Base-by-base conservation (phyloP, 1,140 invertebrate species). In the Brachionus angularis region DNA sequence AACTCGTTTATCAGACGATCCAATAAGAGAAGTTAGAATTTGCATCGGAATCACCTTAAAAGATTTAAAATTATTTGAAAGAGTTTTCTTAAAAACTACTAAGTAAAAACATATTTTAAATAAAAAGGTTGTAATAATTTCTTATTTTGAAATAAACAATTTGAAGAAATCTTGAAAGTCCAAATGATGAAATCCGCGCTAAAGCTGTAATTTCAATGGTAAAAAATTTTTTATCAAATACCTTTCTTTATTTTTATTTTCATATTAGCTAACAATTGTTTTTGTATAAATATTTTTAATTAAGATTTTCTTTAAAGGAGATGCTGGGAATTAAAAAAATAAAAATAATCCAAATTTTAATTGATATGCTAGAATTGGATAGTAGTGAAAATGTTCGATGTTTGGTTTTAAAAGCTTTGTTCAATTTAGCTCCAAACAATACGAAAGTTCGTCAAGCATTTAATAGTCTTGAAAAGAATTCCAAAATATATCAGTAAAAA, bases 361-460 rank as follows among this genome's bases (percentile, higher is more conserved):
- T 80, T 31, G 79, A 81, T 62, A 80, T 81, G 79, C 33, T 81
- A 31, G 79, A 81, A 55, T 71, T 81, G 27, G 79, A 81, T 67
- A 72, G 77, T 21, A 80, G 79, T 77, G 79, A 80, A 62, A 78
- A 77, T 74, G 79, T 81, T 23, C 64, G 79, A 33, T 70, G 79
- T 0, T 77, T 78, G 78, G 79, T 81, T 10, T 16, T 67, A 31
- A 67, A 67, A 36, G 42, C 62, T 16, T 33, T 67, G 18, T 18
- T 5, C 7, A 67, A n/a, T 50, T 8, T 67, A 25, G 42, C 62
- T 1, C 62, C 62, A 12, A 29, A 47, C 16, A 50, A 67, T 36
- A 39, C 42, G 1, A 47, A 67, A 31, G 62, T 67, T 12, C 12
- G 46, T 16, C 42, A 67, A 5, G 62, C 62, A n/a, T 67, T 67